Percentiles rank a stretch among this genome's conserved stretches.
phyloP scores from a whole-genome alignment of 2,113 vertebrate genomes.

The Cromileptes altivelis region DNA sequence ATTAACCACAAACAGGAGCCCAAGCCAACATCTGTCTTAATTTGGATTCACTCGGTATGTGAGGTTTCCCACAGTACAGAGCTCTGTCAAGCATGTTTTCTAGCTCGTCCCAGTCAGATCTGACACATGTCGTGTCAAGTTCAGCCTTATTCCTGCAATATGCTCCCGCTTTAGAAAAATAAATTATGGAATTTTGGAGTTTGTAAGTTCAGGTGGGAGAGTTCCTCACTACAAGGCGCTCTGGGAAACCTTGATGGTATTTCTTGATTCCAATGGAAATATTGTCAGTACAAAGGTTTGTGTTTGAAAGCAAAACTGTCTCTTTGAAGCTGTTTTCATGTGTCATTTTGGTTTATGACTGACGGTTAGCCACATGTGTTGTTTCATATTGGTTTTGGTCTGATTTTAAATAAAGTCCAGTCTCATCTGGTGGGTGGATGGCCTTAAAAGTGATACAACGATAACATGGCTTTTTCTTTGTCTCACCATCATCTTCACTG shows the following conservation, averaged over 20 bases:
- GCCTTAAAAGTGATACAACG: too few relatives aligned
- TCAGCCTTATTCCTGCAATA: neutral
- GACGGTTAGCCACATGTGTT: neutral
- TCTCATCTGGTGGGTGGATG: neutral
- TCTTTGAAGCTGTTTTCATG: neutral
- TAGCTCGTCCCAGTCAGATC: neutral
- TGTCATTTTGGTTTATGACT: neutral
- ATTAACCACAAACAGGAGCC: slow-evolving; percentile 35
- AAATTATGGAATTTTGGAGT: neutral
- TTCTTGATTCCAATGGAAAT: slow-evolving; percentile 7
- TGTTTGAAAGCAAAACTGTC: neutral
- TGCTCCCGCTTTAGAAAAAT: neutral
- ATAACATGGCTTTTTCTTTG: neutral
- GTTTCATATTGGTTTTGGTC: neutral
- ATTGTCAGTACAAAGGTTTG: neutral
- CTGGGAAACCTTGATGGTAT: neutral
- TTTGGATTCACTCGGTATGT: slow-evolving; percentile 2
- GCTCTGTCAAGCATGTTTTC: neutral
- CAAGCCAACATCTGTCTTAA: slow-evolving; percentile 19
- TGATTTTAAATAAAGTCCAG: neutral
- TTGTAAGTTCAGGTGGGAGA: neutral
- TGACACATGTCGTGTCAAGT: neutral
- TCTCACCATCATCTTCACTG: slow-evolving; percentile 95
- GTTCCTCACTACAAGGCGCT: neutral
- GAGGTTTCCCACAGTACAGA: neutral